Evolutionary conservation across 2,888 invertebrate genomes (phyloP), one percentile per base, ranked within the genome.

Genomic region (Nephrotoma guestfalica): DNA sequence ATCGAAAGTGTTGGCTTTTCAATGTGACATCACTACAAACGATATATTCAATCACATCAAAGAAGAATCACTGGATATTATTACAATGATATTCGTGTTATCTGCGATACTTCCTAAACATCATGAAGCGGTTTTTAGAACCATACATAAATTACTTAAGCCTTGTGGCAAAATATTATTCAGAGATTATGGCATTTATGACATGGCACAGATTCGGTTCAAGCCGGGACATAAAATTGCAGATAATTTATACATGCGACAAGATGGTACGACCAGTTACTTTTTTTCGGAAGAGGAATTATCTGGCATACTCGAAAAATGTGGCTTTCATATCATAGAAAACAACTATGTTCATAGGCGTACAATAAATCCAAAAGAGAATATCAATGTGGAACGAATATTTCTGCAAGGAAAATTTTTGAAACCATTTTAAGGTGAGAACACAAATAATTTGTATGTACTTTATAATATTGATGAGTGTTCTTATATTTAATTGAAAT

Each of bases 191-290:
- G 99, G 98, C 0, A 92, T 97, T 0, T 96, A 98, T 89, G 99
- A 99, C 90, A 97, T 99, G 96, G 97, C 99, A 0, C 98, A 99
- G 92, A 90, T 99, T 86, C 93, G 99, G 47, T 99, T 99, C 90
- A 96, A 97, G 88, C 94, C 97, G 0, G 98, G 98, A 0, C 95
- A 97, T 90, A 98, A 99, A 91, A 96, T 99, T 86, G 91, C 94
- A 0, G 98, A 99, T 3, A 97, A 98, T 90, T 96, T 98, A 89
- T 99, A 99, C 90, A 96, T 97, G 93, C 92, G 99, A 18, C 99
- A 99, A 91, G 99, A 99, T 93, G 98, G 98, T 0, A 99, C 99
- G 0, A 94, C 98, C 88, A 95, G 95, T 88, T 97, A 96, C 90
- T 97, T 96, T 89, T 97, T 97, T 90, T 94, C 95, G 0, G 92